Percentiles rank a stretch among this genome's conserved stretches.
Evolutionary conservation across 2,888 invertebrate genomes (phyloP).

Genomic region (Phorcus lineatus): DNA sequence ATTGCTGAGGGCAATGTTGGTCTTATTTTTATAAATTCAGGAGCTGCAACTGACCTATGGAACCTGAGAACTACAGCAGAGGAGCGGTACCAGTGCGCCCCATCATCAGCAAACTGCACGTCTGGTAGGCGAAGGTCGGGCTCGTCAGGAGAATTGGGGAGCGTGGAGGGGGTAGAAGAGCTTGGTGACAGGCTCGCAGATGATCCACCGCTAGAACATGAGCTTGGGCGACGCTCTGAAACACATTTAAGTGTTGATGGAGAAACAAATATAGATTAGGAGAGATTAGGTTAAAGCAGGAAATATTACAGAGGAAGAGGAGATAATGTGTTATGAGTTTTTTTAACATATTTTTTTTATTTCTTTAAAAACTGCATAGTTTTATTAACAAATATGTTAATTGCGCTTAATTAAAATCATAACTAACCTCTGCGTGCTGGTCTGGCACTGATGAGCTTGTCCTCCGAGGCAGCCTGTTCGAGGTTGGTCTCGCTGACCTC

Average conservation of each 20-base stretch:
- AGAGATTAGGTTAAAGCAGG: no score
- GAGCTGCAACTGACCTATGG: conserved; percentile 69
- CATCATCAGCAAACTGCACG: conserved; percentile 65
- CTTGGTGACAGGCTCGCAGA: conserved; percentile 57
- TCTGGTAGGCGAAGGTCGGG: conserved; percentile 46
- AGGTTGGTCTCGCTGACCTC: conserved; percentile 61
- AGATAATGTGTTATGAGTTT: no score
- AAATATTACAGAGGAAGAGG: no score
- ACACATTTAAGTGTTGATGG: background rate
- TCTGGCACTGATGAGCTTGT: conserved; percentile 41
- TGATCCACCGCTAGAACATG: conserved; percentile 55
- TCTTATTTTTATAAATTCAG: no score
- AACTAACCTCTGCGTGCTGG: conserved; percentile 38
- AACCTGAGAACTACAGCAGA: conserved; percentile 71
- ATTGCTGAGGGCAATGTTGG: no score
- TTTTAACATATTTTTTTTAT: no score
- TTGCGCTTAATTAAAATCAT: background rate
- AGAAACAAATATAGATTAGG: no score
- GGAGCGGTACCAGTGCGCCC: conserved; percentile 73
- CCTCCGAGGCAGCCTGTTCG: conserved; percentile 57
- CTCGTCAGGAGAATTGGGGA: conserved; percentile 66
- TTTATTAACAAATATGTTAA: background rate
- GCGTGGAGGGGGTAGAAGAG: conserved; percentile 57
- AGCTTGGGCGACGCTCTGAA: conserved; percentile 53
- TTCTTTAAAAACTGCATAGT: no score